Evolutionary conservation across 2,888 invertebrate species (phyloP).

Genomic region (Chaetogeoica ovagalla): DNA sequence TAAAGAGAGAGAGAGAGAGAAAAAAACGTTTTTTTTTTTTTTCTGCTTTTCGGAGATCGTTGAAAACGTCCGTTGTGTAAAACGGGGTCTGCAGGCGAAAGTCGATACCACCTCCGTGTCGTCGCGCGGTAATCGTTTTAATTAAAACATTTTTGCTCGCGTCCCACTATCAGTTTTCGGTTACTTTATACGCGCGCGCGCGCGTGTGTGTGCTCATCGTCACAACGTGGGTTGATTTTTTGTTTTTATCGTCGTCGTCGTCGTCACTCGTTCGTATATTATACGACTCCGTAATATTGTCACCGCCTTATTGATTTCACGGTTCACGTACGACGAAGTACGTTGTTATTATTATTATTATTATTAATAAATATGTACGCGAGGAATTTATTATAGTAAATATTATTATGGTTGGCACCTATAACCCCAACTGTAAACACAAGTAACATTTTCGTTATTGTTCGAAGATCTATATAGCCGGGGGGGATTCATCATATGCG

Average conservation of each 20-base stretch:
- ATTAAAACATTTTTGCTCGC: neutral
- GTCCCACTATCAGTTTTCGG: neutral
- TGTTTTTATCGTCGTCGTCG: no score
- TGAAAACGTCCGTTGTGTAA: no score
- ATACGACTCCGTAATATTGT: no score
- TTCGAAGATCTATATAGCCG: neutral
- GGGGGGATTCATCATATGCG: neutral
- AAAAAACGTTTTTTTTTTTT: no score
- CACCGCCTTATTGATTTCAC: neutral
- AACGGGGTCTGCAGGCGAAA: no score
- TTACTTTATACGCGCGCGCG: neutral
- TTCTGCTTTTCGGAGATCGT: no score
- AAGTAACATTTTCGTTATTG: neutral
- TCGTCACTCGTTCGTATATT: neutral
- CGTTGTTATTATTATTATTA: neutral
- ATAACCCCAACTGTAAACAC: no score
- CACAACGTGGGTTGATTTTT: neutral
- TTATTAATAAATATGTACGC: neutral
- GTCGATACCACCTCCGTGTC: no score
- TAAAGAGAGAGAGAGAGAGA: no score
- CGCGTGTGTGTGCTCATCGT: neutral
- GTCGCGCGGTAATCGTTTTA: neutral
- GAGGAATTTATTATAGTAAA: slow-evolving; percentile 4
- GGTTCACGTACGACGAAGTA: neutral
- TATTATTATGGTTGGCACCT: neutral